phyloP scores from a whole-genome alignment of 2,113 vertebrate species.

The Jaculus jaculus region DNA sequence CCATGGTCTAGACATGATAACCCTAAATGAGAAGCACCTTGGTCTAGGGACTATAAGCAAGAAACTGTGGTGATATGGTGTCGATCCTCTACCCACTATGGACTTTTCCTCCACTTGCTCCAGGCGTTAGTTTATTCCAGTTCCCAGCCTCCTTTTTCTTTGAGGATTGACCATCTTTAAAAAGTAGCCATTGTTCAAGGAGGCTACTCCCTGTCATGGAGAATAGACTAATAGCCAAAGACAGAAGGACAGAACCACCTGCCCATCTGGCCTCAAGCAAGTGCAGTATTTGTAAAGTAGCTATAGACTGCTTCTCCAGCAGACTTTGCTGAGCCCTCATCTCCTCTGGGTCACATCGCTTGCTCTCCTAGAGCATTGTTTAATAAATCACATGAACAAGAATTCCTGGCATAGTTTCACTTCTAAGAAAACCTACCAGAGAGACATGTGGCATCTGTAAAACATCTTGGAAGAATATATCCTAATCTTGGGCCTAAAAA shows the following conservation, averaged over 20 bases:
- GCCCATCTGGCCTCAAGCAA: background rate
- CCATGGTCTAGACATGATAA: background rate
- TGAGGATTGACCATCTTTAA: background rate
- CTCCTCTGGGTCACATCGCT: background rate
- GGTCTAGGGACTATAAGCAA: background rate
- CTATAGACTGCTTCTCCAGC: background rate
- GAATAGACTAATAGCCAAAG: background rate
- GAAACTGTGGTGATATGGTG: background rate
- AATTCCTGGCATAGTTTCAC: background rate
- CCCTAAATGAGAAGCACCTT: background rate
- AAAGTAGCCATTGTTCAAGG: background rate
- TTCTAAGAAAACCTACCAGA: background rate
- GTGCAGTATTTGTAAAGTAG: background rate
- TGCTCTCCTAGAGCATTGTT: background rate
- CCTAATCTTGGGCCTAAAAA: background rate
- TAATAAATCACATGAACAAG: background rate
- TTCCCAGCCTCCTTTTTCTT: background rate
- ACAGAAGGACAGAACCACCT: background rate
- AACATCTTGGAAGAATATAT: background rate
- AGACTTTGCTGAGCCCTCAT: background rate
- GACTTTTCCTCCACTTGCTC: background rate
- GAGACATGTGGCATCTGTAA: background rate
- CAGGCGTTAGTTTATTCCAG: background rate
- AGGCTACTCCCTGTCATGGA: accelerated
- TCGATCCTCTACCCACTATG: background rate